phyloP scores from a whole-genome alignment of 92 coral and sea anemone species.

The Isaurus tuberculatus region DNA sequence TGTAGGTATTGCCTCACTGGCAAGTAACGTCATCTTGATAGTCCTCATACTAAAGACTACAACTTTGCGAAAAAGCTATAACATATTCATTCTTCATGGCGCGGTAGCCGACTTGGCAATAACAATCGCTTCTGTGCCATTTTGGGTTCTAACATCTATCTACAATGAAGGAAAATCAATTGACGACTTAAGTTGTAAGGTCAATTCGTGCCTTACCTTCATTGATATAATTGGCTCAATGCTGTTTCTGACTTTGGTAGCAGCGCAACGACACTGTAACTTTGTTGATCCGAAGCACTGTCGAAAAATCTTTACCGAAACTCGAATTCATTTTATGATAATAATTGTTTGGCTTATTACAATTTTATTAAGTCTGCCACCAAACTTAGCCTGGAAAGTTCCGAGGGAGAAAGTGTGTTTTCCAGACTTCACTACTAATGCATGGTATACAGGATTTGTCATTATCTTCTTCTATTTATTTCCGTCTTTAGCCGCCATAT shows the following conservation, averaged over 20 bases:
- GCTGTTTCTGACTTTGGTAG: constrained; percentile 65
- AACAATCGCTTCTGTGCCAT: constrained; percentile 73
- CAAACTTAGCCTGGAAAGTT: constrained; percentile 76
- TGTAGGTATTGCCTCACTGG: constrained; percentile 75
- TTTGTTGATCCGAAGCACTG: constrained; percentile 69
- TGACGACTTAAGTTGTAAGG: constrained; percentile 57
- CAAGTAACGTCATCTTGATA: constrained; percentile 72
- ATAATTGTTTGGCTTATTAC: constrained; percentile 64
- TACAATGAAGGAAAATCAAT: constrained; percentile 69
- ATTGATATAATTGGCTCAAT: constrained; percentile 76
- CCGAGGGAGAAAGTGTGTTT: constrained; percentile 60
- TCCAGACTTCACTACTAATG: constrained; percentile 77
- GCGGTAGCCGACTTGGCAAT: constrained; percentile 73
- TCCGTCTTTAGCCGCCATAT: constrained; percentile 67
- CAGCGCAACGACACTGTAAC: constrained; percentile 76
- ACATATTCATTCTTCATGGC: constrained; percentile 74
- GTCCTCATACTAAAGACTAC: constrained; percentile 72
- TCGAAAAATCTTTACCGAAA: constrained; percentile 66
- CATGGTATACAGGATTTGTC: constrained; percentile 75
- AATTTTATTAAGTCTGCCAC: constrained; percentile 67
- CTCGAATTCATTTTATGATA: constrained; percentile 58
- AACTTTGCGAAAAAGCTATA: constrained; percentile 56
- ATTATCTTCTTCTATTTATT: constrained; percentile 63
- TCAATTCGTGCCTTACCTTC: constrained; percentile 72
- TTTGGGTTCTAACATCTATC: constrained; percentile 81